Base-by-base conservation (phyloP, 2,888 invertebrate species). In the Ophion ellenae region DNA sequence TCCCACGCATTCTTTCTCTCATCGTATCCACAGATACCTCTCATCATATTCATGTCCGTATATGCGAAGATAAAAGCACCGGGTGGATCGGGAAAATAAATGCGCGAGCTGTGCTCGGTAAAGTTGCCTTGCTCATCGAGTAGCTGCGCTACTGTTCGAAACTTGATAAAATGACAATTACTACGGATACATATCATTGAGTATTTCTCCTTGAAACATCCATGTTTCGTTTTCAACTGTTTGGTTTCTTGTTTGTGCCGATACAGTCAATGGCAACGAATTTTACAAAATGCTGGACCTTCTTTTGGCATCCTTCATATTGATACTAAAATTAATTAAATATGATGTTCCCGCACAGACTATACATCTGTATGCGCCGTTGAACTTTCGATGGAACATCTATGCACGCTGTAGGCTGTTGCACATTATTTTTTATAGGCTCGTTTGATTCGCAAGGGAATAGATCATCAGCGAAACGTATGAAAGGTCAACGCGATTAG, bases 11-110 rank as follows among this genome's bases (percentile, higher is more conserved):
- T 81, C 81, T 83, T 75, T 69, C 77, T 78, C 74, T 83, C 76
- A 61, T 73, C 69, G 81, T 74, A 74, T 76, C 73, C 20, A 36
- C 69, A 63, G 69, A 85, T 73, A 67, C 61, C 69, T 59, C 63
- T 74, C 91, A 89, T 90, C 91, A 90, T 89, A 90, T 90, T 89
- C 88, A 87, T 90, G 75, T 70, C 53, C 36, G 57, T 73, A 63
- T 90, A 89, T 87, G 89, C 82, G 89, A 89, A 88, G 87, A 89
- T 88, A 88, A 89, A 89, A 90, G 89, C 89, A 91, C 85, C 89
- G 85, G 87, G 83, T 53, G 87, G 86, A 87, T 88, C 71, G 79
- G 69, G 59, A 70, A 69, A 76, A 76, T 24, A 66, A 20, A 70
- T 10, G 36, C n/a, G 11, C 69, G 77, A 66, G 73, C 40, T 63